phyloP scores from a whole-genome alignment of 2,888 invertebrate species.

The Ctena decussata region DNA sequence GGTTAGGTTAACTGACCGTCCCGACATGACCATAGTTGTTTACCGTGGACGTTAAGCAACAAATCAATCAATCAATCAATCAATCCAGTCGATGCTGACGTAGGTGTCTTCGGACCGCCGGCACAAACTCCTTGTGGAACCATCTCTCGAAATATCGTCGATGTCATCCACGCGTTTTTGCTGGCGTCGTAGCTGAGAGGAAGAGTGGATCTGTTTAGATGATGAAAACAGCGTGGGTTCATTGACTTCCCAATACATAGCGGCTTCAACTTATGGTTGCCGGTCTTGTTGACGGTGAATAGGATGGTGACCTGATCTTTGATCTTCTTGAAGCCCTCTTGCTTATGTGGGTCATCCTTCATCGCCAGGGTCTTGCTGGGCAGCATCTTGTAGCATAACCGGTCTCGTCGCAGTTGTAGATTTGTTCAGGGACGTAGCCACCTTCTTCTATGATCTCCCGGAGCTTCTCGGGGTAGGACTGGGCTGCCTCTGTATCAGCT shows the following conservation, averaged over 20 bases:
- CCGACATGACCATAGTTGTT: no score
- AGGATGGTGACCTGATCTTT: constrained; percentile 26
- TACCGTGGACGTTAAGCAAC: no score
- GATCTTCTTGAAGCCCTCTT: constrained; percentile 24
- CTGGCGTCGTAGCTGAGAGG: background rate
- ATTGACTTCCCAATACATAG: constrained; percentile 5
- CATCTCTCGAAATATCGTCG: constrained; percentile 18
- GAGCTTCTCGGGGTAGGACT: background rate
- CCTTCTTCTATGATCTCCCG: background rate
- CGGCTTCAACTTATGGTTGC: constrained; percentile 29
- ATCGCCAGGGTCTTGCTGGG: constrained; percentile 55
- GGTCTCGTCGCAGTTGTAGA: background rate
- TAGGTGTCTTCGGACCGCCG: constrained; percentile 15
- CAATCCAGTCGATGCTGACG: background rate
- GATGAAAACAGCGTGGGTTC: constrained; percentile 29
- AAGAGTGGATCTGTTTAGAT: constrained; percentile 6
- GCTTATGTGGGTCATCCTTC: constrained; percentile 14
- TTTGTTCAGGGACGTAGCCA: background rate
- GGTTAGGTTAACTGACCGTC: no score
- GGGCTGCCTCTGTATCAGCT: background rate
- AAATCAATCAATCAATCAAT: no score
- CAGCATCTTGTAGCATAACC: constrained; percentile 48
- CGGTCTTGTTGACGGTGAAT: constrained; percentile 38
- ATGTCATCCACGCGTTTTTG: constrained; percentile 21
- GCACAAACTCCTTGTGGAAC: constrained; percentile 39